A percentile compares a stretch with the other conserved stretches of the same genome.
These are phyloP conservation scores for Carassius gibelio DNA, from an alignment of 2,113 vertebrate genomes.

Conservation along the genomic window DNA sequence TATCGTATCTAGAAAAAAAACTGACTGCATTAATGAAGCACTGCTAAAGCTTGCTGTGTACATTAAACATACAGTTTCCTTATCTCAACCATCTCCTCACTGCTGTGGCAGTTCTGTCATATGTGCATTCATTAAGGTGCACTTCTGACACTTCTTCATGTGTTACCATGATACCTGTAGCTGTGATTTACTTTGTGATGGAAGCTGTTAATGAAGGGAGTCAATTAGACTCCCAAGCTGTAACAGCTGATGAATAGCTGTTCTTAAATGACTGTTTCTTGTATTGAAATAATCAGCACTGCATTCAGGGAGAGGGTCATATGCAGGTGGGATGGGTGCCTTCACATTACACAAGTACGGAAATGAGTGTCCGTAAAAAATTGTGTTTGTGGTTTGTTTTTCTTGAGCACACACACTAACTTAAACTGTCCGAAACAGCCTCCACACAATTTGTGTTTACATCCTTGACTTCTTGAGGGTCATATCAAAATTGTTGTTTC, in stretches of 20 bases:
- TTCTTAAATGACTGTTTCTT: background rate
- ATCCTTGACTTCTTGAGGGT: background rate
- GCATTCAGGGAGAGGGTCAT: background rate
- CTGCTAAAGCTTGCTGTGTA: too few species aligned
- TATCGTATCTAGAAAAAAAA: background rate
- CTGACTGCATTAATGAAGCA: background rate
- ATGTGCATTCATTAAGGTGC: background rate
- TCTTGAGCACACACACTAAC: background rate
- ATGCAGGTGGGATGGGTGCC: background rate
- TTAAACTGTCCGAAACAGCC: background rate
- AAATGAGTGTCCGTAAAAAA: too few species aligned
- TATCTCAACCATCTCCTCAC: background rate
- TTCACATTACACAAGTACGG: background rate
- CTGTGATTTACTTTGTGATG: background rate
- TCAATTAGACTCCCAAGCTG: constrained; percentile 35
- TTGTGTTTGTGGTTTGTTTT: background rate
- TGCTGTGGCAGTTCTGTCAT: constrained; percentile 7
- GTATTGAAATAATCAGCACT: background rate
- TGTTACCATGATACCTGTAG: background rate
- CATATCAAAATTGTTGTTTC: constrained; percentile 2
- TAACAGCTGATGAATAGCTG: background rate
- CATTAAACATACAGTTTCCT: background rate
- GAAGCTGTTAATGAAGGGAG: constrained; percentile 34
- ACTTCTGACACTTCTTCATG: background rate
- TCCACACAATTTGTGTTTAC: background rate